Conservation (phyloP, 2,113 vertebrate species). For the Chascanopsetta lugubris region DNA sequence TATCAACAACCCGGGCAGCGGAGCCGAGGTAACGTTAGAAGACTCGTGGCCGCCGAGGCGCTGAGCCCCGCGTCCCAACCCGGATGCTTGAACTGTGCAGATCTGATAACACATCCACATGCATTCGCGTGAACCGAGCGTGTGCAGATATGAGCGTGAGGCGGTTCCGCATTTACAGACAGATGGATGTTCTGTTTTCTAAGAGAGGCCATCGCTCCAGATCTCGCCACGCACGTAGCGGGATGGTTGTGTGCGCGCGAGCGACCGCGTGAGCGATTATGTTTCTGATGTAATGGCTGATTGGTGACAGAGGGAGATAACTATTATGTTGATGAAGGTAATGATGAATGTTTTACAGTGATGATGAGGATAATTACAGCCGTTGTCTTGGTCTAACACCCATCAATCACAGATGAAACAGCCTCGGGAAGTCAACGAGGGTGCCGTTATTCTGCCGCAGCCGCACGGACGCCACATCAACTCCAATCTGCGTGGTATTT, state of each 20-base stretch:
- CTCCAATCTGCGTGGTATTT: conserved; percentile 54
- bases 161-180: conserved; percentile 25
- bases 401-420: conserved; percentile 66
- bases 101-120: conserved; percentile 54
- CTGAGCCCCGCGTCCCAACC: conserved; percentile 33
- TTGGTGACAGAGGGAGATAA: conserved; percentile 54
- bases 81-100: conserved; percentile 35
- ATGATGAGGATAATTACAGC: conserved; percentile 70
- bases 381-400: conserved; percentile 56
- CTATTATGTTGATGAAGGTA: conserved; percentile 61
- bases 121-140: conserved; percentile 25
- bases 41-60: conserved; percentile 19
- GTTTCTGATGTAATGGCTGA: conserved; percentile 61
- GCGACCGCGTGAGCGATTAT: conserved; percentile 34
- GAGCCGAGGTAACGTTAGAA: conserved; percentile 24
- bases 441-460: conserved; percentile 27
- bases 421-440: conserved; percentile 33
- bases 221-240: background rate
- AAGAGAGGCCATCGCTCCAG: conserved; percentile 5
- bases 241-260: background rate
- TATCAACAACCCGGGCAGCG: conserved; percentile 18
- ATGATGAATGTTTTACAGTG: conserved; percentile 72
- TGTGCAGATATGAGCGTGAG: background rate
- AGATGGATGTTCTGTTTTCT: conserved; percentile 16
- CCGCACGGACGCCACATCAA: conserved; percentile 30